Base-by-base conservation (phyloP, 92 coral and sea anemone species). In the Porites evermanni region DNA sequence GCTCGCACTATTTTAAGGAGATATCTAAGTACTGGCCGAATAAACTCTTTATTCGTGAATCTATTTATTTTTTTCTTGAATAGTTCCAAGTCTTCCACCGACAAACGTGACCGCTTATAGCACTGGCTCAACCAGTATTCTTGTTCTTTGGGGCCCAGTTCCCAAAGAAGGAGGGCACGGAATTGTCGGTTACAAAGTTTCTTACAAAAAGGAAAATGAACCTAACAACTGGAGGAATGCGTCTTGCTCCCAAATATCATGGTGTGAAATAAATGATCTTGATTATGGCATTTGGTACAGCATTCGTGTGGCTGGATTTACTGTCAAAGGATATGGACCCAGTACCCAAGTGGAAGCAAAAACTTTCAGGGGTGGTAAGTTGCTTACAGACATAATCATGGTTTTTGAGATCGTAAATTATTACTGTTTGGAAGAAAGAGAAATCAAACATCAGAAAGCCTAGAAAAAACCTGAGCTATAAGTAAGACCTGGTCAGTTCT, bases 351-450 rank as follows among this genome's bases (percentile, higher is more conserved):
- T 26, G 1, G 26, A 20, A 17, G 71, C 70, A 64, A 10, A 66
- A 13, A 92, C 95, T 0, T 80, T 71, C 6, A 70, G 86, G 67
- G 88, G 52, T 38, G 91, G 95, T 92, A 86, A 66, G 89, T 8
- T 7, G 21, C n/a, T n/a, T n/a, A 11, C 61, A 56, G 16, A 10
- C 16, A 56, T 11, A 11, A 56, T 38, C 47, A 38, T 38, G 47
- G 47, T 38, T 38, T 38, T 38, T 38, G 5, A 7, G 47, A 56
- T 14, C 61, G 61, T 13, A 9, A 54, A 0, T 54, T 54, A 54
- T 9, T 13, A 54, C 12, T 54, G 12, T 9, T 8, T 54, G 60
- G 60, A 54, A 9, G 2, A 38, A 38, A 38, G 47, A 38, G 47
- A 38, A 38, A 4, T 38, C 47, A 38, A 38, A 38, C 47, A 38